Conservation (phyloP, 2,888 invertebrate genomes). For the Drosophila birchii region DNA sequence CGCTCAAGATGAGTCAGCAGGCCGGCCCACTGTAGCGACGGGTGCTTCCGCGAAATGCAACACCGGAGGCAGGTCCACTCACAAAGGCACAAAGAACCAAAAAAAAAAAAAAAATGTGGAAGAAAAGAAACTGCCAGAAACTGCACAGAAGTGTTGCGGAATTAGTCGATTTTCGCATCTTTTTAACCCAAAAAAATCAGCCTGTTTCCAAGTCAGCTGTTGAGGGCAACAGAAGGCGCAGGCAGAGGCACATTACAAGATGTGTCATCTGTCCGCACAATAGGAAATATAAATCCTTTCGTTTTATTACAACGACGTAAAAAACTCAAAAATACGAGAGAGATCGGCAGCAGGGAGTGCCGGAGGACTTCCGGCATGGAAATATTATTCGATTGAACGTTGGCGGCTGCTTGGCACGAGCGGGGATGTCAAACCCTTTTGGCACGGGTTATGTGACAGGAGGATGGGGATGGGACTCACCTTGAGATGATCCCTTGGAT, state of each 20-base stretch:
- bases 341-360: conserved; percentile 17
- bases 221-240: conserved; percentile 32
- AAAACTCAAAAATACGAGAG: conserved; percentile 32
- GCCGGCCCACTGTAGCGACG: conserved; percentile 39
- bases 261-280: conserved; percentile 64
- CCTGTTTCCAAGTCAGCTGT: conserved; percentile 66
- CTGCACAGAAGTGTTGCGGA: conserved; percentile 56
- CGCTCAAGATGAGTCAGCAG: conserved; percentile 53
- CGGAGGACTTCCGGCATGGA: conserved; percentile 65
- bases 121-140: conserved; percentile 21
- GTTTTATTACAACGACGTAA: conserved; percentile 70
- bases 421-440: conserved; percentile 58
- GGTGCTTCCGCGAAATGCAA: conserved; percentile 74
- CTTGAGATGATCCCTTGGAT: conserved; percentile 11
- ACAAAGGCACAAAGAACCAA: conserved; percentile 36
- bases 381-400: conserved; percentile 18
- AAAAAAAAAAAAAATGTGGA: conserved; percentile 6
- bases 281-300: conserved; percentile 81
- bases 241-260: conserved; percentile 60
- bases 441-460: conserved; percentile 48
- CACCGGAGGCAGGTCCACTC: conserved; percentile 48
- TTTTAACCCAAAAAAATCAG: conserved; percentile 56
- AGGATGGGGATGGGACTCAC: conserved; percentile 33
- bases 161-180: conserved; percentile 43
- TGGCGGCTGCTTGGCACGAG: conserved; percentile 55